phyloP scores from a whole-genome alignment of 2,888 invertebrate species.

The Dynastes maya region DNA sequence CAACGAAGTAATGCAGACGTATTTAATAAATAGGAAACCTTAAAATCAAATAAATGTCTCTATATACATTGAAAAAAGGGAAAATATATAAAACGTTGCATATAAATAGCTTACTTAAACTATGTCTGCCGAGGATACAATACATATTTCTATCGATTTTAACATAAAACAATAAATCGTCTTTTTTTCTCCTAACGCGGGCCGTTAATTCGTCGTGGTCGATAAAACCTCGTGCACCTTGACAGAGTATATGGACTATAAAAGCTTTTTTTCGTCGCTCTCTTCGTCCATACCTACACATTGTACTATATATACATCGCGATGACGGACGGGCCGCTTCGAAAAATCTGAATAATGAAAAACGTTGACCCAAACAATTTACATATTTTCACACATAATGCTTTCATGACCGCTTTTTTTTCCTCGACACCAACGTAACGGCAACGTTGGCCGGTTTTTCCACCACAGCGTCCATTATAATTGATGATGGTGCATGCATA shows the following conservation, averaged over 20 bases:
- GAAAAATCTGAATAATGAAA: constrained; percentile 47
- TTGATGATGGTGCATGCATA: constrained; percentile 35
- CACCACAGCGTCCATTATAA: constrained; percentile 25
- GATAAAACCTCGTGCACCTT: constrained; percentile 32
- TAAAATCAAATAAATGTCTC: no score
- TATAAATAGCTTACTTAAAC: no score
- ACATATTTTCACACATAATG: constrained; percentile 49
- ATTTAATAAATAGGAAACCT: no score
- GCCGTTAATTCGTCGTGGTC: constrained; percentile 9
- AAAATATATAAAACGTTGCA: no score
- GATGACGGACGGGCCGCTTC: constrained; percentile 31
- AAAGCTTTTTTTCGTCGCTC: constrained; percentile 2
- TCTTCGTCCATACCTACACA: neutral
- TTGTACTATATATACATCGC: constrained; percentile 6
- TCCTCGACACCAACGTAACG: neutral
- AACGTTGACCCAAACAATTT: constrained; percentile 49
- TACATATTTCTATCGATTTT: constrained; percentile 7
- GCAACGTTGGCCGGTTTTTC: constrained; percentile 23
- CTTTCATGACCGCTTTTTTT: constrained; percentile 43
- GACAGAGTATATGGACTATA: constrained; percentile 27
- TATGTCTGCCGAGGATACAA: neutral
- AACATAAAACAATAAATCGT: constrained; percentile 26
- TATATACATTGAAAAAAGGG: no score
- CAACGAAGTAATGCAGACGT: no score
- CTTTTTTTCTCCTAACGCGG: constrained; percentile 1